These are phyloP conservation scores for Leptogaster cylindrica DNA, from an alignment of 2,888 invertebrate genomes.

Conservation along the genomic window DNA sequence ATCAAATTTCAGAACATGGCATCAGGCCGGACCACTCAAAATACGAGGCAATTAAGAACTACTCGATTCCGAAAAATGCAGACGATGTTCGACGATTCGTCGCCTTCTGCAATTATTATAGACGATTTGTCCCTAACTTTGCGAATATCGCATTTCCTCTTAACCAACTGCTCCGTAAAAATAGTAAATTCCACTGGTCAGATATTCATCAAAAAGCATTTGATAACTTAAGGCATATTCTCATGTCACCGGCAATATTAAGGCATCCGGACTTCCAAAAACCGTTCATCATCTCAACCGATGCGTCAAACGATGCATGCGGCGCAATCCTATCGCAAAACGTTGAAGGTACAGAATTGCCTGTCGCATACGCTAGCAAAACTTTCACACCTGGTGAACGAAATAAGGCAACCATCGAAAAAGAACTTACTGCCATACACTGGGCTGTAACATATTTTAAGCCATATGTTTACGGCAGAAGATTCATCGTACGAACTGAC, in stretches of 20 bases:
- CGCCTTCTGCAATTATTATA: neutral
- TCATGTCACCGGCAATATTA: neutral
- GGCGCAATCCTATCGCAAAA: slow-evolving; percentile 51
- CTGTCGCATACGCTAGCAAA: slow-evolving; percentile 52
- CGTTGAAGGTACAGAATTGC: slow-evolving; percentile 43
- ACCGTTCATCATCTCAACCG: slow-evolving; percentile 51
- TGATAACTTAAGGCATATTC: too few relatives aligned
- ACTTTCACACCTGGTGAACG: slow-evolving; percentile 49
- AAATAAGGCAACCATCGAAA: slow-evolving; percentile 50
- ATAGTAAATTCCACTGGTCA: neutral
- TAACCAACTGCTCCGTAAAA: slow-evolving; percentile 45
- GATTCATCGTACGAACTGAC: slow-evolving; percentile 47
- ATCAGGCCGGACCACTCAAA: neutral
- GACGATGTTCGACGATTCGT: neutral
- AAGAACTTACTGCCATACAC: slow-evolving; percentile 48
- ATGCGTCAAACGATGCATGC: slow-evolving; percentile 51
- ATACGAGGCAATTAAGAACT: neutral
- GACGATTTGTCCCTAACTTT: neutral
- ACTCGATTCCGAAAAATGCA: neutral
- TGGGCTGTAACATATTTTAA: slow-evolving; percentile 50
- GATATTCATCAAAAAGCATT: slow-evolving; percentile 1
- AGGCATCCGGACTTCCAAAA: neutral
- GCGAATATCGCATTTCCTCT: neutral
- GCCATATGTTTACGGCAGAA: too few relatives aligned
- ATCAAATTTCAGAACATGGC: neutral